These are phyloP conservation scores for Neosilurus mollespiculum DNA, from an alignment of 2,797 vertebrate species.

Conservation along the genomic window DNA sequence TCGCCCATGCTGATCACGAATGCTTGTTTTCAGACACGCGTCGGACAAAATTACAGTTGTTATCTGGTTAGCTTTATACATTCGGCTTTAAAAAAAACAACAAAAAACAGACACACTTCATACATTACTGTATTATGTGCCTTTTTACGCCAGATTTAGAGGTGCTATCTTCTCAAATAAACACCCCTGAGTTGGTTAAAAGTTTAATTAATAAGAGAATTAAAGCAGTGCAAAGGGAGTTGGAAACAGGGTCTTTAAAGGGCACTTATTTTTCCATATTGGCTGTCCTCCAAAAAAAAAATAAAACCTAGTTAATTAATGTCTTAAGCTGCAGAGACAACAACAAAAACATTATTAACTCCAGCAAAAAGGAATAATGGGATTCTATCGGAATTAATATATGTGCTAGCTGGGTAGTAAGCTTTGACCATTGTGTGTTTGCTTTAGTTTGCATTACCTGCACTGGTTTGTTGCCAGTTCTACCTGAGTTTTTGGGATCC, in stretches of 20 bases:
- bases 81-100: background rate
- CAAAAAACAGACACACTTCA: too few relatives aligned
- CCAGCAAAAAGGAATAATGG: constrained; percentile 79
- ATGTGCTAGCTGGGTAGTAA: background rate
- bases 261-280: constrained; percentile 82
- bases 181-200: constrained; percentile 76
- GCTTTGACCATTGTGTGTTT: constrained; percentile 46
- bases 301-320: constrained; percentile 74
- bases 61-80: constrained; percentile 26
- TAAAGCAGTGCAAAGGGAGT: constrained; percentile 75
- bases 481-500: constrained; percentile 48
- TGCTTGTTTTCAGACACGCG: constrained; percentile 37
- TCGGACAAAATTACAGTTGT: constrained; percentile 21
- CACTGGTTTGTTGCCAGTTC: constrained; percentile 41
- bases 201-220: constrained; percentile 84
- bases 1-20: constrained; percentile 49
- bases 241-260: constrained; percentile 77
- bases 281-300: constrained; percentile 80
- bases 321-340: constrained; percentile 79
- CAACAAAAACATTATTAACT: constrained; percentile 78
- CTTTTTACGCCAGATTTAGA: constrained; percentile 72
- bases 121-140: constrained; percentile 63
- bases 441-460: constrained; percentile 39
- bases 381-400: constrained; percentile 64
- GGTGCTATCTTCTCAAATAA: constrained; percentile 77